A percentile compares a stretch with the other conserved stretches of the same genome.
Evolutionary conservation across 2,888 invertebrate species (phyloP).

Genomic region (Ecdyonurus torrentis): DNA sequence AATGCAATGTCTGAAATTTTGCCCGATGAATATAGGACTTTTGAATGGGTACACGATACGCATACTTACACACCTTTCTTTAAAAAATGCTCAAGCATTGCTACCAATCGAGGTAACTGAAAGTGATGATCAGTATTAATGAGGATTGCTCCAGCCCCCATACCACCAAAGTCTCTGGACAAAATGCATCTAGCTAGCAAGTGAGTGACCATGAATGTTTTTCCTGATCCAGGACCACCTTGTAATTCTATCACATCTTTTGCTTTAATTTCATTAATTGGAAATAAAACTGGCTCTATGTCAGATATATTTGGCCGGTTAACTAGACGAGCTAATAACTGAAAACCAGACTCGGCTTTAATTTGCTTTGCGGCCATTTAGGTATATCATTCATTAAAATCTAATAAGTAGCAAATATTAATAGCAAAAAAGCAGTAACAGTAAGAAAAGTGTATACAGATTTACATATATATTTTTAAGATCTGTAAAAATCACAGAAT

Average conservation of each 20-base stretch:
- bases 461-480: too few species aligned
- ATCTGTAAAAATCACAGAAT: too few species aligned
- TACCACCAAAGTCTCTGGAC: slow-evolving; percentile 22
- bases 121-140: slow-evolving; percentile 35
- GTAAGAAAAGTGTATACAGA: too few species aligned
- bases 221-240: neutral
- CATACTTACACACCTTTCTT: neutral
- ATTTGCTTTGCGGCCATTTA: neutral
- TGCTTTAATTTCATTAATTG: neutral
- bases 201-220: neutral
- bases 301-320: neutral
- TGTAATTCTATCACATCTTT: neutral
- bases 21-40: too few species aligned
- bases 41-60: too few species aligned
- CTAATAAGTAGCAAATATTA: too few species aligned
- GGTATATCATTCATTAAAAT: too few species aligned
- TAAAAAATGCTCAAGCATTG: slow-evolving; percentile 20
- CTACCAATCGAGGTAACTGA: slow-evolving; percentile 23
- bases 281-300: neutral
- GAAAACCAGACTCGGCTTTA: neutral
- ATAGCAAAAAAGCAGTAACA: too few species aligned
- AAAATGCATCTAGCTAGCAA: neutral
- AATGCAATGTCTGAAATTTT: too few species aligned
- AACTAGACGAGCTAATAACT: neutral
- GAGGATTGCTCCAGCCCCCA: slow-evolving; percentile 27